Evolutionary conservation across 1,140 invertebrate genomes (phyloP).

Genomic region (Bombus haemorrhoidalis): DNA sequence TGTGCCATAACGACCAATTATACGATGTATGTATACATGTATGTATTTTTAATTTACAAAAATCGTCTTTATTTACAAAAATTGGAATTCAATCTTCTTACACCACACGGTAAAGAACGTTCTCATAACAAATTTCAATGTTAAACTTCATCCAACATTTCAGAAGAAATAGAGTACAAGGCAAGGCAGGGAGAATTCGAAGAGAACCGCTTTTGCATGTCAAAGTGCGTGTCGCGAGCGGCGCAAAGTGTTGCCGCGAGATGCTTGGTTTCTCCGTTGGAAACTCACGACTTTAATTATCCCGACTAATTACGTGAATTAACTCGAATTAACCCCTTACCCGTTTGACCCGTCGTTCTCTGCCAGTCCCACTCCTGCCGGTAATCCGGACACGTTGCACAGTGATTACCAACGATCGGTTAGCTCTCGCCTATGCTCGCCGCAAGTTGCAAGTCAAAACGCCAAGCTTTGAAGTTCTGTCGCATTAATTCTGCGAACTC

Average conservation of each 20-base stretch:
- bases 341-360: constrained; percentile 61
- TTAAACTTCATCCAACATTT: neutral
- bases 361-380: constrained; percentile 34
- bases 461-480: constrained; percentile 56
- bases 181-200: neutral
- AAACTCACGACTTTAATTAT: constrained; percentile 72
- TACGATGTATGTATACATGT: too few species aligned
- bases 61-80: too few species aligned
- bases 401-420: constrained; percentile 69
- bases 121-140: neutral
- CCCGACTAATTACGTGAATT: constrained; percentile 73
- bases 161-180: neutral
- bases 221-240: constrained; percentile 42
- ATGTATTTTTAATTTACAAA: too few species aligned
- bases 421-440: constrained; percentile 47
- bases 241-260: constrained; percentile 33
- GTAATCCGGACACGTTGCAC: constrained; percentile 61
- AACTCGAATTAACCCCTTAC: constrained; percentile 72
- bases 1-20: too few species aligned
- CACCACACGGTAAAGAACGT: too few species aligned
- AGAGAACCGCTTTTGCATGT: constrained; percentile 44
- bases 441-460: constrained; percentile 61
- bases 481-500: constrained; percentile 56
- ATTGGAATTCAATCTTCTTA: too few species aligned
- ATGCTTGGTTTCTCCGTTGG: constrained; percentile 50